Conservation (phyloP, 1,140 invertebrate genomes). For the Andrena cerasifolii region DNA sequence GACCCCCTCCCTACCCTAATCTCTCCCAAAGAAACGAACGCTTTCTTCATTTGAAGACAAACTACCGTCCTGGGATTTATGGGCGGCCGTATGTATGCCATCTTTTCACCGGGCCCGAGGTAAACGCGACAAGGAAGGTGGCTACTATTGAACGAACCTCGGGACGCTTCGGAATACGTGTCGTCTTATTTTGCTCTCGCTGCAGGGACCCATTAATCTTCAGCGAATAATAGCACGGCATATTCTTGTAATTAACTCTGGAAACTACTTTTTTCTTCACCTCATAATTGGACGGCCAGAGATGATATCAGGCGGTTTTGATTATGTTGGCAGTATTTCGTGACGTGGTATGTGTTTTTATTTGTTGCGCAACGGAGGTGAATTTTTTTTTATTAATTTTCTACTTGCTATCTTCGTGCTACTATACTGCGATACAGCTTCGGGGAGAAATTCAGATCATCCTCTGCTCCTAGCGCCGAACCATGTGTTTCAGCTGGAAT, state of each 20-base stretch:
- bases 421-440: too few species aligned
- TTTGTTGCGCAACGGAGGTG: too few species aligned
- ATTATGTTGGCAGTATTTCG: not conserved
- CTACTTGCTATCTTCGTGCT: too few species aligned
- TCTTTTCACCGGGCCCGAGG: not conserved
- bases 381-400: too few species aligned
- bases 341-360: too few species aligned
- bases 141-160: not conserved
- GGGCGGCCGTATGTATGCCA: not conserved
- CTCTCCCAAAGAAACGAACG: constrained; percentile 22
- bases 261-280: too few species aligned
- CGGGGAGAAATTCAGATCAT: too few species aligned
- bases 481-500: too few species aligned
- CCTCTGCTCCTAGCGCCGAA: too few species aligned
- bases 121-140: not conserved
- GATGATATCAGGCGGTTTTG: too few species aligned
- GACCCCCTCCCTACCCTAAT: constrained; percentile 7
- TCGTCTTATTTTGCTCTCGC: not conserved
- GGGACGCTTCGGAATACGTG: not conserved
- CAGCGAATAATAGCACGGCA: not conserved
- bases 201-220: constrained; percentile 1
- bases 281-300: too few species aligned
- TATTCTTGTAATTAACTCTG: constrained; percentile 2
- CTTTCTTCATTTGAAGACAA: constrained; percentile 23
- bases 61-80: constrained; percentile 29